phyloP scores from a whole-genome alignment of 2,888 invertebrate species.

The Stenurella melanura region DNA sequence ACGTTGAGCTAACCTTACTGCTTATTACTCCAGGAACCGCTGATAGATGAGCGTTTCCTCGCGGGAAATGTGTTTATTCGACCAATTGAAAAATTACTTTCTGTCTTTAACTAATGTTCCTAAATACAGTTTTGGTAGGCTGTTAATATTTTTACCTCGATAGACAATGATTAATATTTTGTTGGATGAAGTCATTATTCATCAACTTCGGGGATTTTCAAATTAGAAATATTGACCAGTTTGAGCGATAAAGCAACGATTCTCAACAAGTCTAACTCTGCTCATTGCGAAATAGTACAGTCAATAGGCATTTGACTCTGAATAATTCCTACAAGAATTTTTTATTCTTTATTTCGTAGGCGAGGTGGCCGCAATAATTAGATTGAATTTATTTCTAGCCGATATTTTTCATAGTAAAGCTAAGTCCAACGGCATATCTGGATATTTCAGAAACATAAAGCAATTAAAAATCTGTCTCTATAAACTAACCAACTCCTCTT shows the following conservation, averaged over 20 bases:
- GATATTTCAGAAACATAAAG: too few relatives aligned
- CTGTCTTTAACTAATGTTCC: constrained; percentile 55
- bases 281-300: too few relatives aligned
- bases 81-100: constrained; percentile 68
- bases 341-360: too few relatives aligned
- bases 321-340: too few relatives aligned
- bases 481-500: too few relatives aligned
- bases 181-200: constrained; percentile 14
- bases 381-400: too few relatives aligned
- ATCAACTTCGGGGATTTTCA: not conserved
- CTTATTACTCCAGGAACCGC: constrained; percentile 67
- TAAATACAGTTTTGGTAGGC: constrained; percentile 43
- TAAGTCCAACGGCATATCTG: too few relatives aligned
- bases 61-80: constrained; percentile 69
- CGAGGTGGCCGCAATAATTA: too few relatives aligned
- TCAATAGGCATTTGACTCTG: too few relatives aligned
- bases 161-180: constrained; percentile 39
- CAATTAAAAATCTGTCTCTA: too few relatives aligned
- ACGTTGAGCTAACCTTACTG: constrained; percentile 30
- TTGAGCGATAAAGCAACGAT: not conserved
- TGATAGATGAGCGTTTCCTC: constrained; percentile 69
- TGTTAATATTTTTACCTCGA: constrained; percentile 46
- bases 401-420: too few relatives aligned
- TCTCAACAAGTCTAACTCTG: too few relatives aligned
- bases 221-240: not conserved